Evolutionary conservation across 92 coral and sea anemone species (phyloP).

Genomic region (Umimayanthus kanabou): DNA sequence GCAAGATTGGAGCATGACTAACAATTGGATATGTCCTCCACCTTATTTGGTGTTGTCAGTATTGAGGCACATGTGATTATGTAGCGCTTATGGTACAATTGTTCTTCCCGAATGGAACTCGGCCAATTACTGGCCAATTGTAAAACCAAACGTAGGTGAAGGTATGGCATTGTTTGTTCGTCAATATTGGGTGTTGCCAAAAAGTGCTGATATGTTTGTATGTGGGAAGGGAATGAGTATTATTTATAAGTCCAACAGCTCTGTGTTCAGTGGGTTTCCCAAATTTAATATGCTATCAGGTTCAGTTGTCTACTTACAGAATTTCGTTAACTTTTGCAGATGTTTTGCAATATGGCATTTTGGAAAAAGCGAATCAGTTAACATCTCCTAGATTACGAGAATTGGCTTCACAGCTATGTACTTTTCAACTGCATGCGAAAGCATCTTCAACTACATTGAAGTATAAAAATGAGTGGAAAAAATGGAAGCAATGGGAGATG

Average conservation of each 20-base stretch:
- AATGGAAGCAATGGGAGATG: conserved; percentile 29
- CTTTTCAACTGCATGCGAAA: conserved; percentile 18
- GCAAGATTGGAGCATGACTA: conserved; percentile 27
- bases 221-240: conserved; percentile 30
- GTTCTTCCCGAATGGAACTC: conserved; percentile 49
- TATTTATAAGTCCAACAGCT: neutral
- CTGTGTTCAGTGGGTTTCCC: conserved; percentile 38
- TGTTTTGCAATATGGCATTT: neutral
- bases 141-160: neutral
- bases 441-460: conserved; percentile 27
- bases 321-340: neutral
- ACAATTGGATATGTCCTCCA: conserved; percentile 51
- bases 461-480: conserved; percentile 29
- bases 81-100: conserved; percentile 39
- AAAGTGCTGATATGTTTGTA: conserved; percentile 18
- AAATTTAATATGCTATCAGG: conserved; percentile 19
- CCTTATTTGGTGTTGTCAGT: conserved; percentile 46
- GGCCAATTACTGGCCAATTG: conserved; percentile 16
- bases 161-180: conserved; percentile 24
- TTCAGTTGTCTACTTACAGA: neutral
- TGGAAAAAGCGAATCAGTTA: neutral
- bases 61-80: conserved; percentile 13
- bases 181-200: conserved; percentile 30
- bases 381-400: neutral
- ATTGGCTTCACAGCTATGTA: conserved; percentile 9